Evolutionary conservation across 2,797 vertebrate genomes (phyloP).

Genomic region (Amblyraja radiata): DNA sequence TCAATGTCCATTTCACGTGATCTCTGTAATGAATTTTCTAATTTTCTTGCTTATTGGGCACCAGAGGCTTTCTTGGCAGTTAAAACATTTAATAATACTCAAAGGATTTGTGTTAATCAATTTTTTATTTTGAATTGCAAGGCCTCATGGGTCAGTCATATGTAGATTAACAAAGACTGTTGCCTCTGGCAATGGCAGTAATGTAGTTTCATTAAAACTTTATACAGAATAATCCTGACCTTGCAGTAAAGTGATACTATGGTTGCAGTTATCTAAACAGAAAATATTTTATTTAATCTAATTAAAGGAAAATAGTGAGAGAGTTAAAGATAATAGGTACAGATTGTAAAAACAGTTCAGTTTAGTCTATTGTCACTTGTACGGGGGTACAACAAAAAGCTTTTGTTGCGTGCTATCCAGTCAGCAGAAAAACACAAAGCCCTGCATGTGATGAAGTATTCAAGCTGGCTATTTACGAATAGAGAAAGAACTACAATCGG

Average conservation of each 20-base stretch:
- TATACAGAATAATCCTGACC: background rate
- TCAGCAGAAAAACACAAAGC: too few relatives aligned
- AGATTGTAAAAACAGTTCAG: background rate
- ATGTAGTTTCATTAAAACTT: conserved; percentile 3
- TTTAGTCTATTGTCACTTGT: too few relatives aligned
- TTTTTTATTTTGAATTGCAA: conserved; percentile 34
- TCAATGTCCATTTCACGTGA: background rate
- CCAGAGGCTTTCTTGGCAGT: background rate
- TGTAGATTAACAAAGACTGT: background rate
- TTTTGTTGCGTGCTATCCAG: too few relatives aligned
- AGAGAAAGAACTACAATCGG: too few relatives aligned
- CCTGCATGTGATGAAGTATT: background rate
- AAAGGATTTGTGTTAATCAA: conserved; percentile 25
- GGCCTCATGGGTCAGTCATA: conserved; percentile 1
- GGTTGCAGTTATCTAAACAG: background rate
- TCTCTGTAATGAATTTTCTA: conserved; percentile 12
- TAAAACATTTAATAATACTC: background rate
- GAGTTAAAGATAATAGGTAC: background rate
- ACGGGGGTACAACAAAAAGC: too few relatives aligned
- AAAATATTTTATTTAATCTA: background rate
- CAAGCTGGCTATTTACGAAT: background rate
- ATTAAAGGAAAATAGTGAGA: background rate
- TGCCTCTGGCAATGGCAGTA: background rate
- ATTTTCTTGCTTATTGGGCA: background rate
- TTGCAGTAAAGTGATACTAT: background rate